Evolutionary conservation across 2,888 invertebrate genomes (phyloP), one percentile per base, ranked within the genome.

Genomic region (Entomobrya multifasciata): DNA sequence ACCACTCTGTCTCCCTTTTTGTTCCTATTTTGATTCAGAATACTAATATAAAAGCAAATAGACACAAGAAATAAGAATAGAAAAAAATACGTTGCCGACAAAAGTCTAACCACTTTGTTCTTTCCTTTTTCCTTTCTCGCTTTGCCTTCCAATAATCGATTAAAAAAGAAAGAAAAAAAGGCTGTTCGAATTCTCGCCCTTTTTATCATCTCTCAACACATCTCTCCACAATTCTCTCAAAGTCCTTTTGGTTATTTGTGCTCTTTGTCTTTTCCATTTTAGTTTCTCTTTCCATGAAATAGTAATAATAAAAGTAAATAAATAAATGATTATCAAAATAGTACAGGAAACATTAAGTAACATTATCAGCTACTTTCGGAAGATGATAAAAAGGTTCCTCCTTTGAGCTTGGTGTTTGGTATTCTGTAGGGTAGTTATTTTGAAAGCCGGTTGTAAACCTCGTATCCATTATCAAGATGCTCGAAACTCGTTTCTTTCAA

Each of bases 271-370:
- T 25, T 36, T 65, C 13, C 36, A 1, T 67, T 67, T 41, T 22
- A 41, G 44, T 70, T 22, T 70, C 44, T 17, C 30, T 55, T 44
- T 70, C 81, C 70, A 81, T 57, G 70, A 81, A 83, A 65, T 83
- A 62, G 62, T 36, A 83, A 74, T 62, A 62, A 22, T 6, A 62
- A 67, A 67, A n/a, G n/a, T n/a, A n/a, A 47, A 47, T 83, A 83
- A 83, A 83, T 76, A 83, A 76, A 83, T 83, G 83, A 76, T 83
- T 49, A 76, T 41, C 22, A 47, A 15, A n/a, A 78, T 49, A 62
- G 8, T 78, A 55, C 77, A 57, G 77, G 57, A 57, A 77, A 57
- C 25, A 57, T 55, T 77, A 57, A 22, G 25, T 30, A 70, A 47
- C n/a, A 27, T 77, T 60, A 60, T 77, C 77, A 60, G 77, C 15